Evolutionary conservation across 2,797 vertebrate genomes (phyloP).

Genomic region (Masticophis lateralis): DNA sequence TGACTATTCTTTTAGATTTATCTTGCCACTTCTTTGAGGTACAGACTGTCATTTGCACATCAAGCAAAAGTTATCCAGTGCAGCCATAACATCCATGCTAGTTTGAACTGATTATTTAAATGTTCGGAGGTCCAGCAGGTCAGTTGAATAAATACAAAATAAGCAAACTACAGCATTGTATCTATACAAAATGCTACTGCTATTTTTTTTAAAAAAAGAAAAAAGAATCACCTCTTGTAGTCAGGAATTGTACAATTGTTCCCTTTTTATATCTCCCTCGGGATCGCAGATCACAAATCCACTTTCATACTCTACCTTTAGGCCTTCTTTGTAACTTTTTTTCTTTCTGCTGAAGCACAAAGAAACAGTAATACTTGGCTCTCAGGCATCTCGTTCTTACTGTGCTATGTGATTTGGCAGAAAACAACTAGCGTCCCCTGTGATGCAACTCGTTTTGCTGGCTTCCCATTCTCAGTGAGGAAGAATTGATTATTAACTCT

Average conservation of each 20-base stretch:
- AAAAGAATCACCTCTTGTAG: slow-evolving; percentile 33
- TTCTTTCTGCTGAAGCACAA: slow-evolving; percentile 54
- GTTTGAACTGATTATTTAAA: background rate
- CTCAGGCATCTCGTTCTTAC: slow-evolving; percentile 61
- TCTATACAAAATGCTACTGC: slow-evolving; percentile 40
- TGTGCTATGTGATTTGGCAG: slow-evolving; percentile 60
- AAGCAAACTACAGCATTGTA: background rate
- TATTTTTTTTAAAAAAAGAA: slow-evolving; percentile 12
- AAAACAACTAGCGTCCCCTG: slow-evolving; percentile 64
- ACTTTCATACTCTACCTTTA: slow-evolving; percentile 65
- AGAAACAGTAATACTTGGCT: slow-evolving; percentile 45
- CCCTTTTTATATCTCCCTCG: slow-evolving; percentile 55
- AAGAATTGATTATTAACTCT: slow-evolving; percentile 65
- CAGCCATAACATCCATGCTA: background rate
- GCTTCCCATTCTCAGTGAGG: slow-evolving; percentile 57
- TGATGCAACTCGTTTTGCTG: slow-evolving; percentile 61
- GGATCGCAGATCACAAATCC: slow-evolving; percentile 55
- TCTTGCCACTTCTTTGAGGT: background rate
- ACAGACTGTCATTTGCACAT: background rate
- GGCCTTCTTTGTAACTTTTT: slow-evolving; percentile 59
- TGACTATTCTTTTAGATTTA: background rate
- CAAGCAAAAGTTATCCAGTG: background rate
- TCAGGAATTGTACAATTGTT: slow-evolving; percentile 55
- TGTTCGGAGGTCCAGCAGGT: background rate
- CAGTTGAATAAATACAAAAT: background rate